Evolutionary conservation across 2,113 vertebrate genomes (phyloP).

Genomic region (Strigops habroptila): DNA sequence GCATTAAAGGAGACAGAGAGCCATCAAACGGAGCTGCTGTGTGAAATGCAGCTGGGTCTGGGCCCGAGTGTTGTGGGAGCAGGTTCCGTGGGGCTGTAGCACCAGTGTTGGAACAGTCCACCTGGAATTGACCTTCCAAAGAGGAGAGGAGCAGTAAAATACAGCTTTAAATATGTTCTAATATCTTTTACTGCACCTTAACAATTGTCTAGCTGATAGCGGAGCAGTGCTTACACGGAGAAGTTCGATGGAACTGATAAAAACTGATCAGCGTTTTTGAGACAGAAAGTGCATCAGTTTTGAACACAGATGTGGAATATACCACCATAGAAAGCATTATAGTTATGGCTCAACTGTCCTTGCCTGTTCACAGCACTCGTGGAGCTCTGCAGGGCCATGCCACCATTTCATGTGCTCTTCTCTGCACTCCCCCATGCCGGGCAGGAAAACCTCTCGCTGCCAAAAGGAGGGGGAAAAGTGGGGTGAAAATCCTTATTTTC

Average conservation of each 20-base stretch:
- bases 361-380: background rate
- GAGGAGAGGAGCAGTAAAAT: background rate
- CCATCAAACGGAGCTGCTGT: rapidly evolving
- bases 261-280: background rate
- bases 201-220: background rate
- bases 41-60: background rate
- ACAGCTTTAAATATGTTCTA: background rate
- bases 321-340: background rate
- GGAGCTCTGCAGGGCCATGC: background rate
- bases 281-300: background rate
- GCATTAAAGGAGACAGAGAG: background rate
- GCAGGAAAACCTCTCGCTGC: background rate
- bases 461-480: background rate
- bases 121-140: background rate
- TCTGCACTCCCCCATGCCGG: rapidly evolving
- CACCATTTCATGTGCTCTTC: background rate
- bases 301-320: background rate
- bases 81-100: background rate
- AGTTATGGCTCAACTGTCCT: background rate
- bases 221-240: background rate
- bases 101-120: background rate
- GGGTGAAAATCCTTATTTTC: background rate
- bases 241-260: background rate
- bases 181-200: background rate
- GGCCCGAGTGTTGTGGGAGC: background rate